Conservation (phyloP, 2,888 invertebrate species). For the Athalia cordata region DNA sequence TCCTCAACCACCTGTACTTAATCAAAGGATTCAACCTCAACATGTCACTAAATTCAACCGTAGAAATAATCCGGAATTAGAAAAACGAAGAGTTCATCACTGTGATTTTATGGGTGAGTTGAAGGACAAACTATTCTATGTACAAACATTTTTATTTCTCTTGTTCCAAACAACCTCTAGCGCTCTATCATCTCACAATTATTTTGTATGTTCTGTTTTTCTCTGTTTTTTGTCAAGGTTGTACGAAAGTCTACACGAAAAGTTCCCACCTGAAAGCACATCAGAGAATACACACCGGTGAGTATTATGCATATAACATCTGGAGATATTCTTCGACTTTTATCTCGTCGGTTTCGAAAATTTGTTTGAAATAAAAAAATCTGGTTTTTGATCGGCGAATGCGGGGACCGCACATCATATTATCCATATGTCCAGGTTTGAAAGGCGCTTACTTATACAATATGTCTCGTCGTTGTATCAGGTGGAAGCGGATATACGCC, state of each 20-base stretch:
- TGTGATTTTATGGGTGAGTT: slow-evolving; percentile 94
- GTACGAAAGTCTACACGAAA: slow-evolving; percentile 97
- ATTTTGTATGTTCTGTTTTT: slow-evolving; percentile 21
- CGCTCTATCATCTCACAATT: neutral
- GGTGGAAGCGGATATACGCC: too few relatives aligned
- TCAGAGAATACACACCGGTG: slow-evolving; percentile 98
- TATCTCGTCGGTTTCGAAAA: too few relatives aligned
- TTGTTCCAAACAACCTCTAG: neutral
- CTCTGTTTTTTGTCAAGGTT: slow-evolving; percentile 82
- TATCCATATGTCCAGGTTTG: too few relatives aligned
- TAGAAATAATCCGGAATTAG: slow-evolving; percentile 96
- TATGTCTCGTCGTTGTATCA: too few relatives aligned
- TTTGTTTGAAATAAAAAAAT: too few relatives aligned
- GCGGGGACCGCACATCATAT: too few relatives aligned
- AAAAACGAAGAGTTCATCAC: slow-evolving; percentile 96
- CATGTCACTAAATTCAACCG: slow-evolving; percentile 85
- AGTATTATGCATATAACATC: slow-evolving; percentile 62
- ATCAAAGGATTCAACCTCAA: slow-evolving; percentile 65
- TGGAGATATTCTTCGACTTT: too few relatives aligned
- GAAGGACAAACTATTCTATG: neutral
- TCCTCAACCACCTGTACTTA: slow-evolving; percentile 76
- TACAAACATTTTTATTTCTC: neutral
- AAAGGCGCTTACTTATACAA: too few relatives aligned
- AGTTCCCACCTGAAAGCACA: slow-evolving; percentile 98
- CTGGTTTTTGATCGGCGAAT: too few relatives aligned